Conservation (phyloP, 1,140 invertebrate genomes). For the Popillia japonica region DNA sequence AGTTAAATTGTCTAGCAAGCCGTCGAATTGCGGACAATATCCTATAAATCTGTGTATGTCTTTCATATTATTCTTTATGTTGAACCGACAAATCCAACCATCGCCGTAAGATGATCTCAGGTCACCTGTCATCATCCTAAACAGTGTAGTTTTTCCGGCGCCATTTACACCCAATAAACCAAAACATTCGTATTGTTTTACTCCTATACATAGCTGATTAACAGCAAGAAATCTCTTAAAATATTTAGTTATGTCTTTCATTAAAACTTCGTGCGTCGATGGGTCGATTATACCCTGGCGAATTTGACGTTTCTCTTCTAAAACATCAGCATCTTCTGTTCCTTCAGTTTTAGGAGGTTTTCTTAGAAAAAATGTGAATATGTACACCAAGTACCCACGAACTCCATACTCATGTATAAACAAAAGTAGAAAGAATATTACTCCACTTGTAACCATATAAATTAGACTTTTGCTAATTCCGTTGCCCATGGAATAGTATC, state of each 20-base stretch:
- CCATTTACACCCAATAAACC: conserved; percentile 89
- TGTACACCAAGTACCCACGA: conserved; percentile 73
- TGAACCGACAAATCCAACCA: conserved; percentile 58
- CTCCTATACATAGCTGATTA: conserved; percentile 71
- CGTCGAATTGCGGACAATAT: conserved; percentile 87
- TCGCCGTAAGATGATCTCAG: conserved; percentile 61
- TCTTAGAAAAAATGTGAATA: conserved; percentile 63
- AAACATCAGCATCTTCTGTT: conserved; percentile 43
- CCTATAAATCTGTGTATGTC: conserved; percentile 66
- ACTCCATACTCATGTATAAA: not conserved
- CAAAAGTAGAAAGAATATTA: not conserved
- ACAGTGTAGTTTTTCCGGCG: conserved; percentile 79
- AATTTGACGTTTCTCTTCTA: conserved; percentile 43
- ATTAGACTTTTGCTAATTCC: conserved; percentile 59
- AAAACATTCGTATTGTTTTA: conserved; percentile 78
- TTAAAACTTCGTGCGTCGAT: conserved; percentile 60
- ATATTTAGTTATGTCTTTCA: conserved; percentile 71
- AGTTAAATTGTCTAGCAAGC: conserved; percentile 80
- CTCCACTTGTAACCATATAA: not conserved
- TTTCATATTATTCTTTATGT: conserved; percentile 64
- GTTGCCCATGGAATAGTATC: conserved; percentile 30
- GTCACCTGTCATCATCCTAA: conserved; percentile 89
- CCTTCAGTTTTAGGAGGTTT: not conserved
- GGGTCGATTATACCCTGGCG: conserved; percentile 34
- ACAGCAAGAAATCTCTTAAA: conserved; percentile 75